Percentiles rank a stretch among this genome's conserved stretches.
Evolutionary conservation across 2,888 invertebrate species (phyloP).

Genomic region (Flabesymbios commensalis): DNA sequence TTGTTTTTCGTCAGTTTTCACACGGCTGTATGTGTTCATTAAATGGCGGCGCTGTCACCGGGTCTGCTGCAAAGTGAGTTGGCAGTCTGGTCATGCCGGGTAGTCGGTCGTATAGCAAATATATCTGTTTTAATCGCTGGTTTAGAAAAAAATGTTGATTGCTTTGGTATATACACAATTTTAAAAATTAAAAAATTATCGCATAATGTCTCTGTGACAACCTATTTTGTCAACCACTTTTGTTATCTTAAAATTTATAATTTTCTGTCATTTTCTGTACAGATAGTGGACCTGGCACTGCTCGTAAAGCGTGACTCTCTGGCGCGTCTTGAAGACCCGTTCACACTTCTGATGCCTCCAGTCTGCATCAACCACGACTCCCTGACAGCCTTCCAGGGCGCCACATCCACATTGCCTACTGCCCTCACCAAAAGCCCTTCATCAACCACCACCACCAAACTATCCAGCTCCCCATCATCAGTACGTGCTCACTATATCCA

Average conservation of each 20-base stretch:
- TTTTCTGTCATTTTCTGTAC: constrained; percentile 14
- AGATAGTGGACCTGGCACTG: constrained; percentile 80
- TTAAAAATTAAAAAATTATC: no score
- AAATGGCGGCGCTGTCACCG: no score
- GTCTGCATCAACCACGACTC: constrained; percentile 38
- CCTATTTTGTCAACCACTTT: not conserved
- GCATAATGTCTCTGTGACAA: no score
- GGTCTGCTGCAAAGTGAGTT: not conserved
- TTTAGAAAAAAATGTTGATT: no score
- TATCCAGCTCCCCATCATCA: no score
- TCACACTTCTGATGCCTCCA: constrained; percentile 46
- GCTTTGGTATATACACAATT: no score
- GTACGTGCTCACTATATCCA: no score
- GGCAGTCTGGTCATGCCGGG: not conserved
- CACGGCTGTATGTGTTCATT: no score
- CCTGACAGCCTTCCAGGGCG: constrained; percentile 8
- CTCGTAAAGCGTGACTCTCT: constrained; percentile 74
- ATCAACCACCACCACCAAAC: no score
- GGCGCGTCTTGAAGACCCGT: constrained; percentile 46
- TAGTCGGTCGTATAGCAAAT: no score
- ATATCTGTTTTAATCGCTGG: no score
- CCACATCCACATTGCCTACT: constrained; percentile 18
- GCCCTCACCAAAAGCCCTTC: not conserved
- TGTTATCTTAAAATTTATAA: not conserved
- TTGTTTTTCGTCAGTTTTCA: no score